Evolutionary conservation across 2,888 invertebrate genomes (phyloP).

Genomic region (Pherbina coryleti): DNA sequence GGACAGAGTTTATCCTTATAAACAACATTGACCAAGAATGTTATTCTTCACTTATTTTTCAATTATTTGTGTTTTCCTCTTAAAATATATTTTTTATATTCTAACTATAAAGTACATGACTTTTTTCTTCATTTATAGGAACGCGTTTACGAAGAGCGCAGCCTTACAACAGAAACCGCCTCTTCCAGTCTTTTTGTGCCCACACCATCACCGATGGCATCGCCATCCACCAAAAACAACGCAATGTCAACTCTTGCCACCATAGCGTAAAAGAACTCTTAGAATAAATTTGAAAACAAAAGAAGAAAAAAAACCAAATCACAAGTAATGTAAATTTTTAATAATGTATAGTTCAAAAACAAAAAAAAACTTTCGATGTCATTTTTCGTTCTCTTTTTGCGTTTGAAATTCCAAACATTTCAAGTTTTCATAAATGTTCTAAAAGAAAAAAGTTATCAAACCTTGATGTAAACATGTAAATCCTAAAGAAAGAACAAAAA

Average conservation of each 20-base stretch:
- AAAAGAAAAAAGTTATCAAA: neutral
- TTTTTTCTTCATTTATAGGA: constrained; percentile 54
- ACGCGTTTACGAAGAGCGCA: constrained; percentile 68
- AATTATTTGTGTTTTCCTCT: neutral
- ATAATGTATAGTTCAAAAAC: constrained; percentile 40
- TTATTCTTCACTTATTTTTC: no score
- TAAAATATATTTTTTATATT: neutral
- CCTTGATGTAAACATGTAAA: constrained; percentile 2
- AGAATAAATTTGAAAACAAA: constrained; percentile 29
- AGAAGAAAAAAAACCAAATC: constrained; percentile 35
- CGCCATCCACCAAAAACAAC: constrained; percentile 65
- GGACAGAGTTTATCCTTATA: no score
- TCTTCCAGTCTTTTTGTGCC: constrained; percentile 68
- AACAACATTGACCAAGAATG: no score
- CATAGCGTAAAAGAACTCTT: constrained; percentile 55
- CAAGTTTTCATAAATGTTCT: constrained; percentile 13
- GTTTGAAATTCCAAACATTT: neutral
- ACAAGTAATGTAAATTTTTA: constrained; percentile 42
- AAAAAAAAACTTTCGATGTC: constrained; percentile 25
- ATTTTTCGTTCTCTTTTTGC: neutral
- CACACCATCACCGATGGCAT: constrained; percentile 68
- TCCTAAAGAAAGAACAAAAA: constrained; percentile 14
- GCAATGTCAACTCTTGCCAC: constrained; percentile 66
- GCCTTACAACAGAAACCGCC: constrained; percentile 67
- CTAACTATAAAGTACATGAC: neutral